A percentile compares a stretch with the other conserved stretches of the same genome.
phyloP scores from a whole-genome alignment of 92 coral and sea anemone species.

The Paragorgia papillata region DNA sequence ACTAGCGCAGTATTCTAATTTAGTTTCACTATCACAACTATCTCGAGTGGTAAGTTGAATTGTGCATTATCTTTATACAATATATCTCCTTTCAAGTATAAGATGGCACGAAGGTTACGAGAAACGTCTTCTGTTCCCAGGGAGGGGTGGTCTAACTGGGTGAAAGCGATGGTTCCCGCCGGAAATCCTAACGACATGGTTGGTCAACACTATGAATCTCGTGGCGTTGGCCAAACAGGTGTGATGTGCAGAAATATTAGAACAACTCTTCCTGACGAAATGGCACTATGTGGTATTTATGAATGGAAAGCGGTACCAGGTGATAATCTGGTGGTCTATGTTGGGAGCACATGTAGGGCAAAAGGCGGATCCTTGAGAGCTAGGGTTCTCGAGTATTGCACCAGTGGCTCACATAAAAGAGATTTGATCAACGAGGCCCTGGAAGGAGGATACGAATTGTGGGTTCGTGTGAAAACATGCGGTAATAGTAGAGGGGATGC shows the following conservation, averaged over 20 bases:
- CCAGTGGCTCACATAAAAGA: slow-evolving; percentile 42
- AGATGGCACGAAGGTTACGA: too few species aligned
- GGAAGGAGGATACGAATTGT: slow-evolving; percentile 53
- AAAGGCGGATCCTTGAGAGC: slow-evolving; percentile 46
- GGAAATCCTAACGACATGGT: slow-evolving; percentile 1
- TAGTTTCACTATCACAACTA: too few species aligned
- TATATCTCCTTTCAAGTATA: too few species aligned
- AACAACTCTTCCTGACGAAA: not conserved
- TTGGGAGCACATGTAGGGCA: slow-evolving; percentile 65
- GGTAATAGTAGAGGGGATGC: not conserved
- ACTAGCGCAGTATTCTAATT: too few species aligned
- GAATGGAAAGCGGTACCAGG: slow-evolving; percentile 55
- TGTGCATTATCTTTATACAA: too few species aligned
- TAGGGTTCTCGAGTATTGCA: slow-evolving; percentile 62
- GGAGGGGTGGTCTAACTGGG: slow-evolving; percentile 46
- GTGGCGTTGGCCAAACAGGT: slow-evolving; percentile 17
- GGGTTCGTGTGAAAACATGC: slow-evolving; percentile 56
- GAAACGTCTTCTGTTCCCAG: too few species aligned
- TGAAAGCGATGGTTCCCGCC: slow-evolving; percentile 49
- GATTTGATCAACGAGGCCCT: slow-evolving; percentile 50
- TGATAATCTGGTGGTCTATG: slow-evolving; percentile 48
- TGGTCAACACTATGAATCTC: not conserved
- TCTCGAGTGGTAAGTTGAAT: too few species aligned
- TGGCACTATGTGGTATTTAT: slow-evolving; percentile 58
- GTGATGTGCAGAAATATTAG: slow-evolving; percentile 16